Conservation (phyloP, 2,797 vertebrate species). For the Malacoraja senta region DNA sequence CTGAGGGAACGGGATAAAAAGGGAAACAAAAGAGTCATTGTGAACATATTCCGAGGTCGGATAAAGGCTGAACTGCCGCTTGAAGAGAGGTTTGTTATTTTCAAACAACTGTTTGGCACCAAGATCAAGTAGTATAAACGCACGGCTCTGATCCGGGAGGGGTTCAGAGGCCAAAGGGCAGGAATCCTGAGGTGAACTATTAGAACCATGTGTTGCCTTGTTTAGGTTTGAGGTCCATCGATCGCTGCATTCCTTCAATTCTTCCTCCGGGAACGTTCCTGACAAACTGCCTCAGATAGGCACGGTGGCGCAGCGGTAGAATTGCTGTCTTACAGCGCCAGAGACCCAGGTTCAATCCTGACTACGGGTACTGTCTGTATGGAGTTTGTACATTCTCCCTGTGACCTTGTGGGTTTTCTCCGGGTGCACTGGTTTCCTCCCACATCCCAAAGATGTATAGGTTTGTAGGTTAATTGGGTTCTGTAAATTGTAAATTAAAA, state of each 20-base stretch:
- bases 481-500: too few relatives aligned
- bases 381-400: too few relatives aligned
- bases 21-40: slow-evolving; percentile 12
- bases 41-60: neutral
- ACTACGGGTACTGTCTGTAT: too few relatives aligned
- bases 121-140: neutral
- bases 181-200: neutral
- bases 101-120: neutral
- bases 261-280: neutral
- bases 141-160: neutral
- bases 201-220: neutral
- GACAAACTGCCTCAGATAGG: too few relatives aligned
- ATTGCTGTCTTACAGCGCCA: too few relatives aligned
- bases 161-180: neutral
- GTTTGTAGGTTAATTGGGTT: too few relatives aligned
- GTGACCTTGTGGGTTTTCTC: too few relatives aligned
- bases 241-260: neutral
- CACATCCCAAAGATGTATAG: too few relatives aligned
- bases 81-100: neutral
- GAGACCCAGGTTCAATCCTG: too few relatives aligned
- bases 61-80: neutral
- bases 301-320: too few relatives aligned
- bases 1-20: neutral
- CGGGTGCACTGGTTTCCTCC: too few relatives aligned
- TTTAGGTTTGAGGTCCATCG: neutral